A percentile compares a stretch with the other conserved stretches of the same genome.
phyloP scores from a whole-genome alignment of 2,113 vertebrate genomes.

The Stegostoma tigrinum region DNA sequence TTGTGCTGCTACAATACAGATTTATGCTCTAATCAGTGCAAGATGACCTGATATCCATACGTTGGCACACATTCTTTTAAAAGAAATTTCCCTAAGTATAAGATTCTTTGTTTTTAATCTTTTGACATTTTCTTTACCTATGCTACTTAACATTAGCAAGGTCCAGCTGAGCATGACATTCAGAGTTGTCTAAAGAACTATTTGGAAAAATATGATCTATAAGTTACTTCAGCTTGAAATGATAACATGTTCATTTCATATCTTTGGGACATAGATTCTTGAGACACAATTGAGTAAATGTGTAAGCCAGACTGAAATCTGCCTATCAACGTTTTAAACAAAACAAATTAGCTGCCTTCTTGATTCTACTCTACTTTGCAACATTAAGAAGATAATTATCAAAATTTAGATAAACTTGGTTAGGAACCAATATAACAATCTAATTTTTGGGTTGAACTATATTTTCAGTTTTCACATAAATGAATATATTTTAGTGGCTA shows the following conservation, averaged over 20 bases:
- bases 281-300: background rate
- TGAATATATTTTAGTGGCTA: background rate
- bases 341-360: background rate
- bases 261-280: background rate
- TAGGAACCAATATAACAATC: background rate
- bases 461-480: slow-evolving; percentile 25
- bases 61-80: background rate
- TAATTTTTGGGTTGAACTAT: background rate
- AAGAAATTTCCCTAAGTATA: slow-evolving; percentile 9
- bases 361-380: background rate
- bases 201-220: slow-evolving; percentile 23
- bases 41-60: background rate
- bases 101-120: background rate
- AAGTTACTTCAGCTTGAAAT: background rate
- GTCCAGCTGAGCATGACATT: background rate
- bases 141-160: background rate
- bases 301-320: slow-evolving; percentile 20
- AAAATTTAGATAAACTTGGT: slow-evolving; percentile 6
- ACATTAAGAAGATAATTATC: background rate
- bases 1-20: background rate
- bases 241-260: background rate
- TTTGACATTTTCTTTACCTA: slow-evolving; percentile 15
- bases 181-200: slow-evolving; percentile 5
- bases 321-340: background rate
- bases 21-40: background rate